Evolutionary conservation across 2,888 invertebrate species (phyloP), one percentile per base, ranked within the genome.

Genomic region (Drosophila pegasa): DNA sequence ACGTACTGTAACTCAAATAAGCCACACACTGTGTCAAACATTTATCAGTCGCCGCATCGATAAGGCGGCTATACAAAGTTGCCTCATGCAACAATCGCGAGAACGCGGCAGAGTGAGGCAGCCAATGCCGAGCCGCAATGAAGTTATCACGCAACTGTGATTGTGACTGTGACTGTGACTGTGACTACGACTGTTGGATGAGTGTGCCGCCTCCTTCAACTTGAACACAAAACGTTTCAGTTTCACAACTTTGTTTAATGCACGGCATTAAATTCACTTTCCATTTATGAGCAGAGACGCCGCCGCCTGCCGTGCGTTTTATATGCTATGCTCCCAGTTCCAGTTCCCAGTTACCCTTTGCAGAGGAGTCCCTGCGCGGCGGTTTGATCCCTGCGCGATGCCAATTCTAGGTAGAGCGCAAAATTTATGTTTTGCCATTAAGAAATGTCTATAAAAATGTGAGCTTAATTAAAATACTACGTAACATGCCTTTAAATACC

Each of bases 21-120:
- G 81, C 71, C 76, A 65, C 82, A 78, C 83, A 75, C 82, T 75
- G 86, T 78, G 86, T 81, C 83, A 86, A 83, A 83, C 83, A 88
- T 83, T 86, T 83, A 83, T 83, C 83, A 88, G 88, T 71, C 29
- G 48, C 16, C 12, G 73, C 73, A 82, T 75, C 82, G 88, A 87
- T 88, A 88, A 88, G 86, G 48, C 55, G 25, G 27, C 48, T 33
- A 33, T 63, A 88, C 88, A 88, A 86, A 71, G 88, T 83, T 72
- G 87, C 85, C 33, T 2, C 72, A 37, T 59, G 54, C 73, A 57
- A 55, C 33, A 20, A n/a, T 18, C 31, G 20, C n/a, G 22, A 29
- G 31, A 48, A 20, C 31, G 35, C 6, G 31, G 0, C 1, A 20
- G 20, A 20, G 48, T 3, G 31, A 48, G 62, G 48, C 12, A 54